phyloP scores from a whole-genome alignment of 1,140 invertebrate genomes.

The Drosophila busckii region DNA sequence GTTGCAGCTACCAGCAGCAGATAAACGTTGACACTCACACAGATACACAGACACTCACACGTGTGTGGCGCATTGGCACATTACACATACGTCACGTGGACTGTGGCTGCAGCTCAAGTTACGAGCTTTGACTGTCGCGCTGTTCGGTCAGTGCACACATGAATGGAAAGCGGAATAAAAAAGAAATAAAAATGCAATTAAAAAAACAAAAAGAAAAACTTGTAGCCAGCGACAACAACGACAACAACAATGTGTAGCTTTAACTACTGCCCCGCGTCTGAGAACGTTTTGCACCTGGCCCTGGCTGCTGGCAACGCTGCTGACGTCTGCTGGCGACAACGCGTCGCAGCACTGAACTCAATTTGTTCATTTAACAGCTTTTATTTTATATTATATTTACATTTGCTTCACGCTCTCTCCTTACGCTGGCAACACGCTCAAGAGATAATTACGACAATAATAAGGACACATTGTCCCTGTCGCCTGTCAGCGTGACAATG shows the following conservation, averaged over 20 bases:
- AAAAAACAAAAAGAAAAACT: constrained; percentile 56
- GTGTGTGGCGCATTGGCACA: not conserved
- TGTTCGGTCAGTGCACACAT: constrained; percentile 35
- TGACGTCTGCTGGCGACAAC: constrained; percentile 19
- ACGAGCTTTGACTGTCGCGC: constrained; percentile 26
- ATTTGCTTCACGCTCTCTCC: constrained; percentile 73
- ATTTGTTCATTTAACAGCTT: constrained; percentile 76
- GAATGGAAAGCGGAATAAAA: not conserved
- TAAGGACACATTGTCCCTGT: constrained; percentile 72
- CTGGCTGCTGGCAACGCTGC: too few species aligned
- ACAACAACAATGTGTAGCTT: constrained; percentile 14
- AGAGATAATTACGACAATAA: constrained; percentile 76
- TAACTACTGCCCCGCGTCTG: not conserved
- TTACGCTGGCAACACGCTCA: constrained; percentile 68
- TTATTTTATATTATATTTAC: constrained; percentile 77
- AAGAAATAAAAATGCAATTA: constrained; percentile 43
- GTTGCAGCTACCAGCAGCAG: constrained; percentile 13
- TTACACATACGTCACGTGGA: constrained; percentile 25
- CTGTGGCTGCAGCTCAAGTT: not conserved
- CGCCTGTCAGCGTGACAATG: constrained; percentile 45
- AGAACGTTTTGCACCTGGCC: constrained; percentile 4
- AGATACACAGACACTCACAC: not conserved
- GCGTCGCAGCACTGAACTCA: constrained; percentile 49
- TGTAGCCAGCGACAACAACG: constrained; percentile 37
- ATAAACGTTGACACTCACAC: constrained; percentile 1